phyloP scores from a whole-genome alignment of 1,140 invertebrate species.

The Heterodera schachtii region DNA sequence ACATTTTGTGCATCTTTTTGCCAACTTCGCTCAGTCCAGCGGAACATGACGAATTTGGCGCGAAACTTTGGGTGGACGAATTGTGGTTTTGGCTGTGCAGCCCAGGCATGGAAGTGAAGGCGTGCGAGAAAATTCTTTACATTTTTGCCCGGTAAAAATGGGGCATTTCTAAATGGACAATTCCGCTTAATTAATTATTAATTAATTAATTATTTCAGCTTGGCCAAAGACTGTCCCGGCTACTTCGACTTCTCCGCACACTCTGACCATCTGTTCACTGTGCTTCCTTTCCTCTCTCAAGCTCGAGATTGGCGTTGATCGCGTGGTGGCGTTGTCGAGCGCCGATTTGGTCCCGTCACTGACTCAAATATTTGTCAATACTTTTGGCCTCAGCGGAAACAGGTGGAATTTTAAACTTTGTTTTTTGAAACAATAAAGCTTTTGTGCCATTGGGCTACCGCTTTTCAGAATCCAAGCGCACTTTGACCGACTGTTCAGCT shows the following conservation, averaged over 20 bases:
- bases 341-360: constrained; percentile 23
- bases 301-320: constrained; percentile 78
- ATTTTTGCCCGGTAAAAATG: constrained; percentile 51
- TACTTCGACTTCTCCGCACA: constrained; percentile 78
- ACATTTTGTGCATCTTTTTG: constrained; percentile 77
- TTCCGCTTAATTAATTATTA: background rate
- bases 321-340: constrained; percentile 40
- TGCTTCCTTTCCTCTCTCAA: constrained; percentile 79
- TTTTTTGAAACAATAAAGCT: constrained; percentile 23
- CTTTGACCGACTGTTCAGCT: constrained; percentile 79
- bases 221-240: constrained; percentile 79
- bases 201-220: constrained; percentile 71
- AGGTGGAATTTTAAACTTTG: constrained; percentile 49
- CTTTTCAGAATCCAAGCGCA: constrained; percentile 73
- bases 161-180: background rate
- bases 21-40: constrained; percentile 75
- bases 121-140: constrained; percentile 51
- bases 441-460: constrained; percentile 36
- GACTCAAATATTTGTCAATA: constrained; percentile 37
- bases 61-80: constrained; percentile 80
- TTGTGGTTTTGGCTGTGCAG: constrained; percentile 68
- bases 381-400: constrained; percentile 53
- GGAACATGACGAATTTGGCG: constrained; percentile 71
- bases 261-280: constrained; percentile 75
- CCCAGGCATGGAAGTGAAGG: constrained; percentile 38